phyloP scores from a whole-genome alignment of 2,797 vertebrate species.

The Cyprinodon diabolis region DNA sequence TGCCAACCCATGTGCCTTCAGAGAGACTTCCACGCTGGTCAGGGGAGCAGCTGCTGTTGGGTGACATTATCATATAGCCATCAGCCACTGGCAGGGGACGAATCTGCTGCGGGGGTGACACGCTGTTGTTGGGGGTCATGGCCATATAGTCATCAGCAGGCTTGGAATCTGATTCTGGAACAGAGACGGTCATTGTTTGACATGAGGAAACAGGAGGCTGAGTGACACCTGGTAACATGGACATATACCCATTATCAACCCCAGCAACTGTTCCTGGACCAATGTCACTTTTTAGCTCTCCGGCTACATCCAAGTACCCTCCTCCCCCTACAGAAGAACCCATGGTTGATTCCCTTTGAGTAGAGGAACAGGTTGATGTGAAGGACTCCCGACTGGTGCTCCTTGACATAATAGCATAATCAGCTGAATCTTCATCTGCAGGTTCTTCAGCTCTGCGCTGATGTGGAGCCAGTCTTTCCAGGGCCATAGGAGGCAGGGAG shows the following conservation, averaged over 20 bases:
- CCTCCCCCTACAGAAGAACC: slow-evolving; percentile 53
- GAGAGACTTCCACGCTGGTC: slow-evolving; percentile 73
- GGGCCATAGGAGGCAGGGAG: slow-evolving; percentile 82
- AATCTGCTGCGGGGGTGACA: slow-evolving; percentile 83
- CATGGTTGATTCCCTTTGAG: slow-evolving; percentile 57
- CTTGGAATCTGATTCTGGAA: slow-evolving; percentile 74
- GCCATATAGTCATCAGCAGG: slow-evolving; percentile 84
- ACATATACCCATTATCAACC: slow-evolving; percentile 83
- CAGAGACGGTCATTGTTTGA: slow-evolving; percentile 71
- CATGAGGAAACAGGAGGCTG: slow-evolving; percentile 72
- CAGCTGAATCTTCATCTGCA: slow-evolving; percentile 75
- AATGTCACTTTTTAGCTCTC: slow-evolving; percentile 69
- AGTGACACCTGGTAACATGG: slow-evolving; percentile 83
- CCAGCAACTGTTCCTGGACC: slow-evolving; percentile 40
- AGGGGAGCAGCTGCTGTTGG: slow-evolving; percentile 82
- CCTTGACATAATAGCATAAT: slow-evolving; percentile 85
- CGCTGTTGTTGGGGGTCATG: slow-evolving; percentile 82
- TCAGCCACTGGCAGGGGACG: slow-evolving; percentile 68
- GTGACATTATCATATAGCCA: slow-evolving; percentile 87
- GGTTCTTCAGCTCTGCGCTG: slow-evolving; percentile 70
- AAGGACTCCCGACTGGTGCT: slow-evolving; percentile 80
- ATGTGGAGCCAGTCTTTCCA: slow-evolving; percentile 72
- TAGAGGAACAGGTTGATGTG: slow-evolving; percentile 57
- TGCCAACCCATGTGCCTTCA: slow-evolving; percentile 73
- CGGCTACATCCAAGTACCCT: slow-evolving; percentile 78